Conservation (phyloP, 2,888 invertebrate species). For the Entomobrya multifasciata region DNA sequence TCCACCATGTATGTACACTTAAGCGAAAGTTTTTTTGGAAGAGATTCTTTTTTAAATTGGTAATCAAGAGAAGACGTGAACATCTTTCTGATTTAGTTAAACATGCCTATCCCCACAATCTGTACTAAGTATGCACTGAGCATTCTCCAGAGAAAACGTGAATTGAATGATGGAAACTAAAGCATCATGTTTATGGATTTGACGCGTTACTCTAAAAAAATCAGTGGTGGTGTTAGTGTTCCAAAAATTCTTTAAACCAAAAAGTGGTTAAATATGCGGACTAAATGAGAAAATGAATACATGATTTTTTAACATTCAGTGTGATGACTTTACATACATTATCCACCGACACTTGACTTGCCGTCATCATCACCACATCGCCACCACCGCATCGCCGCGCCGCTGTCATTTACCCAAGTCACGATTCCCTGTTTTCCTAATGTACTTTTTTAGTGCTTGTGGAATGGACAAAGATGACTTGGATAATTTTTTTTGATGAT, state of each 20-base stretch:
- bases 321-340: no score
- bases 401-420: no score
- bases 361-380: no score
- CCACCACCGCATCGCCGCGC: no score
- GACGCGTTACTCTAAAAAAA: neutral
- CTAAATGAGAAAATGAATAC: no score
- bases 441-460: conserved; percentile 60
- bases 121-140: neutral
- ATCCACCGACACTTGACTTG: no score
- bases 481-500: conserved; percentile 42
- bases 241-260: no score
- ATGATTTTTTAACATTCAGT: no score
- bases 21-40: conserved; percentile 52
- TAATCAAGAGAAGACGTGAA: conserved; percentile 67
- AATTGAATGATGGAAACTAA: no score
- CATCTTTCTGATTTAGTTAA: conserved; percentile 54
- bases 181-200: neutral
- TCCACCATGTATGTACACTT: neutral
- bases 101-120: conserved; percentile 1
- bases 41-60: conserved; percentile 63
- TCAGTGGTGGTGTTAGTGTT: no score
- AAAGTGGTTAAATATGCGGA: no score
- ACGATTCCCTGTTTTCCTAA: neutral
- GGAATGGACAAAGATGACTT: conserved; percentile 56
- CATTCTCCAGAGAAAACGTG: neutral